Conservation (phyloP, 2,888 invertebrate species). For the Chloromyia formosa region DNA sequence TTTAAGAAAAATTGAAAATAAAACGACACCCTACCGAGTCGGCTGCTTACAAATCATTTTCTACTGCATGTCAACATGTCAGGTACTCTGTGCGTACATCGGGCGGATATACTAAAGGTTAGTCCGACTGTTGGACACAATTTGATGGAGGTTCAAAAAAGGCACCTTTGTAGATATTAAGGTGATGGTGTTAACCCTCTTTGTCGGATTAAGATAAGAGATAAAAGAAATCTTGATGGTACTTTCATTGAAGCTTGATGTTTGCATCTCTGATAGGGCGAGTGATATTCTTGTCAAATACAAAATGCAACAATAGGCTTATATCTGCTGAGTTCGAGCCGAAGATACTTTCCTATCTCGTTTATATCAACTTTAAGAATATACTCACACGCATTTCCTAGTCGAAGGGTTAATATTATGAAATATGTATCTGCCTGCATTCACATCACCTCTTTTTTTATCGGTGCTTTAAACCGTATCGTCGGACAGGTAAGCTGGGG, state of each 20-base stretch:
- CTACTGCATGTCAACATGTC: conserved; percentile 48
- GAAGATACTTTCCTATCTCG: too few species aligned
- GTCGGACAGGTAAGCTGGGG: conserved; percentile 28
- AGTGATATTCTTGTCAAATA: too few species aligned
- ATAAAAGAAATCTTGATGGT: too few species aligned
- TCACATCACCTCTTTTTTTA: neutral
- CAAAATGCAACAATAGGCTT: too few species aligned
- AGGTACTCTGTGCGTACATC: conserved; percentile 22
- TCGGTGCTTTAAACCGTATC: neutral
- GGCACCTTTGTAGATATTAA: conserved; percentile 1
- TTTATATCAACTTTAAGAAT: neutral
- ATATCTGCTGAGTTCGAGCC: neutral
- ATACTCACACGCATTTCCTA: neutral
- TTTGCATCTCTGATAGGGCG: too few species aligned
- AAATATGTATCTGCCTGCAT: neutral
- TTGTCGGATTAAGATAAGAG: neutral
- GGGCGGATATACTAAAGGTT: conserved; percentile 3
- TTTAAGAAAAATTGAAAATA: neutral
- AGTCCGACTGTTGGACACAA: conserved; percentile 7
- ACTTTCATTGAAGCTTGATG: too few species aligned
- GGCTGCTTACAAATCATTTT: conserved; percentile 46
- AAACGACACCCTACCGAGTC: conserved; percentile 38
- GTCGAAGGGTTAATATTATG: neutral
- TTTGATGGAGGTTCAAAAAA: neutral
- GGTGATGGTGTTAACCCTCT: conserved; percentile 19